Evolutionary conservation across 2,888 invertebrate genomes (phyloP).

Genomic region (Brachynemurus nebulosus): DNA sequence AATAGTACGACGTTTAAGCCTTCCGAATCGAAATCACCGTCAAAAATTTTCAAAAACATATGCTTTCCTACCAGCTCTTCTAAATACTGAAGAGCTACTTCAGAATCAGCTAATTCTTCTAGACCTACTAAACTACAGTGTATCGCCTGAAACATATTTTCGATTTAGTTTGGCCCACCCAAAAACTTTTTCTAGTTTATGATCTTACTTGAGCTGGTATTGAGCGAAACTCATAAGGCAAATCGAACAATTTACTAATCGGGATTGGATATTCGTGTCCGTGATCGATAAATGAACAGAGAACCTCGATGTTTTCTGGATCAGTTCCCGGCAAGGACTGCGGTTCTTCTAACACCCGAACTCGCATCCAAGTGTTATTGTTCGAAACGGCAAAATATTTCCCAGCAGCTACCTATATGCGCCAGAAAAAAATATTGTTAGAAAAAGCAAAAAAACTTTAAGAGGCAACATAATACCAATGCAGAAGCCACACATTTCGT

Average conservation of each 20-base stretch:
- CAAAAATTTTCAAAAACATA: constrained; percentile 3
- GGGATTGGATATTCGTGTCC: constrained; percentile 51
- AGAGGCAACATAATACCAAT: no score
- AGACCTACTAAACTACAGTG: constrained; percentile 53
- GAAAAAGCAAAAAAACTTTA: no score
- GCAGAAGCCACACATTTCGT: no score
- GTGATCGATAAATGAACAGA: constrained; percentile 59
- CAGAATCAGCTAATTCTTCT: constrained; percentile 43
- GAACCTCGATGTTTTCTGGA: constrained; percentile 24
- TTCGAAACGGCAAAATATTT: constrained; percentile 30
- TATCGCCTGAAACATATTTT: constrained; percentile 38
- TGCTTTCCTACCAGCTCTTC: constrained; percentile 16
- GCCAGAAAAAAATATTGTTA: no score
- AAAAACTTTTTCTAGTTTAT: background rate
- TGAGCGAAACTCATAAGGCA: constrained; percentile 47
- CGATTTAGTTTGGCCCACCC: background rate
- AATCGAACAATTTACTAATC: constrained; percentile 39
- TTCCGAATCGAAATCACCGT: background rate
- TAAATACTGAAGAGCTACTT: constrained; percentile 24
- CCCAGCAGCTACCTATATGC: constrained; percentile 18
- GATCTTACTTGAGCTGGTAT: constrained; percentile 52
- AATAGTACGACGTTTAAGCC: constrained; percentile 41
- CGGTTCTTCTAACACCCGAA: constrained; percentile 36
- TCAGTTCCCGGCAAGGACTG: constrained; percentile 23
- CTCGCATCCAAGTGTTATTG: constrained; percentile 41